Conservation (phyloP, 2,888 invertebrate species). For the Chouioia cunea region DNA sequence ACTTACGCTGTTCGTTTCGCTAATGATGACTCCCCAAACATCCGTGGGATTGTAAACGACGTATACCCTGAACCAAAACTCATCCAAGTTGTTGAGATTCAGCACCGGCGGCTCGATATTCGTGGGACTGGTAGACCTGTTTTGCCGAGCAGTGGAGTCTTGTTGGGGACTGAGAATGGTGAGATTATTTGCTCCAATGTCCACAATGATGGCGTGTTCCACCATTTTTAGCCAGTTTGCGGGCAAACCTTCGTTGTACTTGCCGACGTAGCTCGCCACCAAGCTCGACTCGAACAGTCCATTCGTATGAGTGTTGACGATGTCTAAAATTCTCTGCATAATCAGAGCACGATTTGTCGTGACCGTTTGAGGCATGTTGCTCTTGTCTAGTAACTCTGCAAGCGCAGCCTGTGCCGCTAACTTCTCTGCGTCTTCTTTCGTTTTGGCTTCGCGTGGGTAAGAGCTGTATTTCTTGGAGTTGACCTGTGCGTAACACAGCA, state of each 20-base stretch:
- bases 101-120: slow-evolving; percentile 51
- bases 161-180: slow-evolving; percentile 65
- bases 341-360: slow-evolving; percentile 57
- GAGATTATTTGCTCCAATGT: slow-evolving; percentile 71
- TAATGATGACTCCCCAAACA: slow-evolving; percentile 78
- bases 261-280: slow-evolving; percentile 71
- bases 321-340: slow-evolving; percentile 64
- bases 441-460: slow-evolving; percentile 68
- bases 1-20: slow-evolving; percentile 75
- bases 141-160: background rate
- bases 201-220: slow-evolving; percentile 72
- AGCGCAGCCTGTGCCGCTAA: slow-evolving; percentile 68
- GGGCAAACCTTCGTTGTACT: slow-evolving; percentile 78
- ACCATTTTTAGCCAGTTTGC: slow-evolving; percentile 77
- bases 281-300: slow-evolving; percentile 71
- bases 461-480: slow-evolving; percentile 64
- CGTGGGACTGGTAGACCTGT: background rate
- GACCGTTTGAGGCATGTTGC: slow-evolving; percentile 18
- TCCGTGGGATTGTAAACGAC: slow-evolving; percentile 74
- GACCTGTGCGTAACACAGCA: slow-evolving; percentile 61
- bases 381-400: slow-evolving; percentile 58
- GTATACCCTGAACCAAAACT: slow-evolving; percentile 75
- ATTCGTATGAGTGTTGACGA: slow-evolving; percentile 66
- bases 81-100: slow-evolving; percentile 64
- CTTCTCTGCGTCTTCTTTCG: slow-evolving; percentile 64